Conservation (phyloP, 2,888 invertebrate species). For the Volucella zonaria region DNA sequence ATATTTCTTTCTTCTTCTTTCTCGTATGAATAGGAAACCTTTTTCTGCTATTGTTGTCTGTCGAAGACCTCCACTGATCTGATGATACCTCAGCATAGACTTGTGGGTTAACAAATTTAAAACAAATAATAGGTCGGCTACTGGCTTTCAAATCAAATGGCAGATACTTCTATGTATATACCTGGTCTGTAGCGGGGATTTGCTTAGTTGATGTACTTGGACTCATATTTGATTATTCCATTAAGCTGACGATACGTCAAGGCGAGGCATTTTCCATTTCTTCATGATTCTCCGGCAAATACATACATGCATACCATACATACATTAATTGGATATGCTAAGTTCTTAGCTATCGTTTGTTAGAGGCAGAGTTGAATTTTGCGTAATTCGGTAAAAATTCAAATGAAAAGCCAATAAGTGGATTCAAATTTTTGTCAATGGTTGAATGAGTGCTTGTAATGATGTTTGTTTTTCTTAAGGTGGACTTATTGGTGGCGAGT, state of each 20-base stretch:
- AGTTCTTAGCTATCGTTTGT: slow-evolving; percentile 24
- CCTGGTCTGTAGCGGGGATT: slow-evolving; percentile 33
- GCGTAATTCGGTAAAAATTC: slow-evolving; percentile 69
- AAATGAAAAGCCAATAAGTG: slow-evolving; percentile 57
- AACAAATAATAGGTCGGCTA: slow-evolving; percentile 75
- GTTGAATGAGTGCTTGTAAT: slow-evolving; percentile 57
- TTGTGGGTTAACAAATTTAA: slow-evolving; percentile 75
- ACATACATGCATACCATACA: neutral
- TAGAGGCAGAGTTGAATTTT: slow-evolving; percentile 46
- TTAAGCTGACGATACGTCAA: slow-evolving; percentile 52
- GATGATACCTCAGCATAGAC: slow-evolving; percentile 22
- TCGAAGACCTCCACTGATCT: slow-evolving; percentile 60
- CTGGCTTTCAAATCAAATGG: slow-evolving; percentile 74
- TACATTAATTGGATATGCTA: slow-evolving; percentile 43
- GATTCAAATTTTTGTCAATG: slow-evolving; percentile 55
- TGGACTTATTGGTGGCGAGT: slow-evolving; percentile 50
- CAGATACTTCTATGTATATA: slow-evolving; percentile 22
- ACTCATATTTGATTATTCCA: slow-evolving; percentile 57
- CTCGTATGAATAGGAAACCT: slow-evolving; percentile 39
- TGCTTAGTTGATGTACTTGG: slow-evolving; percentile 44
- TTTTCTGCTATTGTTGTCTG: slow-evolving; percentile 59
- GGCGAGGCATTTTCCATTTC: slow-evolving; percentile 27
- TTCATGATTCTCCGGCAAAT: slow-evolving; percentile 21
- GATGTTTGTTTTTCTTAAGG: slow-evolving; percentile 59
- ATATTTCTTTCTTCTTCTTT: slow-evolving; percentile 56